Conservation (phyloP, 2,797 vertebrate genomes). For the Clamator glandarius region DNA sequence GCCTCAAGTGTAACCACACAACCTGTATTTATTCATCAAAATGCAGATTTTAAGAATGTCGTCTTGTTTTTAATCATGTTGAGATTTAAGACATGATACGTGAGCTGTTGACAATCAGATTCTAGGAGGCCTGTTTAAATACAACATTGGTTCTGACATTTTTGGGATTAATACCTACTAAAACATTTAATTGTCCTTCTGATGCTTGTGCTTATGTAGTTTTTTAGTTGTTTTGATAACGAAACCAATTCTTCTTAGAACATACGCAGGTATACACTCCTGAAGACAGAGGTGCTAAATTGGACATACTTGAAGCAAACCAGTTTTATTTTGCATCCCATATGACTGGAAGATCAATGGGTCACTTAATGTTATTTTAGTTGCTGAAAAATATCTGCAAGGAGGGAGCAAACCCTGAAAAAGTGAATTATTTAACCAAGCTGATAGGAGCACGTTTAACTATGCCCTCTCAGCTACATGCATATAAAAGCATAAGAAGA, state of each 20-base stretch:
- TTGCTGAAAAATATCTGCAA: not conserved
- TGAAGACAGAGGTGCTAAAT: not conserved
- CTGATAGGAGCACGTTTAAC: not conserved
- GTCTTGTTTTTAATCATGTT: not conserved
- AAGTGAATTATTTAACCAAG: not conserved
- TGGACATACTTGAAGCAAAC: not conserved
- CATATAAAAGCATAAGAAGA: not conserved
- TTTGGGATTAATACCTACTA: not conserved
- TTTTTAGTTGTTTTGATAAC: not conserved
- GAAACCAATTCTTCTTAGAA: not conserved
- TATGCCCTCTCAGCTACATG: not conserved
- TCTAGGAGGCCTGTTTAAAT: not conserved
- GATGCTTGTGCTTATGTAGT: not conserved
- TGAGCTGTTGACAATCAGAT: not conserved
- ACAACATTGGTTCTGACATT: accelerated
- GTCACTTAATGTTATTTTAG: not conserved
- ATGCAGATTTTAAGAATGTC: slow-evolving; percentile 14
- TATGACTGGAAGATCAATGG: not conserved
- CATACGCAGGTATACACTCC: not conserved
- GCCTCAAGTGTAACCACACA: not conserved
- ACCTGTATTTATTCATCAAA: slow-evolving; percentile 8
- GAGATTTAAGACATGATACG: not conserved
- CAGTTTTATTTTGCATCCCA: not conserved
- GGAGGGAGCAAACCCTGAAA: not conserved
- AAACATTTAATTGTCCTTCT: not conserved